Evolutionary conservation across 1,140 invertebrate species (phyloP), one percentile per base, ranked within the genome.

Genomic region (Spodoptera litura): DNA sequence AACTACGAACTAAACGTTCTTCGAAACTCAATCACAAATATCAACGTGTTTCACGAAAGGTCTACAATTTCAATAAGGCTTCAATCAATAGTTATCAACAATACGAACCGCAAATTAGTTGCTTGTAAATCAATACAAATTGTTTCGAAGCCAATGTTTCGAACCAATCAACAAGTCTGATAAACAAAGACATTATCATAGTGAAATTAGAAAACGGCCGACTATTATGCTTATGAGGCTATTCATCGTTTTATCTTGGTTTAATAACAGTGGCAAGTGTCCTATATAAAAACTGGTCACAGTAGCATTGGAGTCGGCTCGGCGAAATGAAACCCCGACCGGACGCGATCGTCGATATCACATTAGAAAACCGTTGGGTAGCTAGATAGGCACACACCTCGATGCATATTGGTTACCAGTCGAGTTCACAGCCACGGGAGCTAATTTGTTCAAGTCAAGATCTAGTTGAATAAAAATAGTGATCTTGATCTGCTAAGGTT

Each of bases 371-470:
- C 88, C 85, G 66, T 13, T 52, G 58, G 49, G 73, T 64, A 66
- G 56, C n/a, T 59, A 44, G 38, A 15, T 25, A 71, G 68, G 68
- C 44, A 76, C 61, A 66, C 74, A 88, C 88, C 84, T 87, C 85
- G 88, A 75, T 87, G 85, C 81, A 88, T 88, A 87, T 91, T 86
- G 83, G 88, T 85, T 88, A 84, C 75, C 61, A 62, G 74, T 84
- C 80, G 82, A 87, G 87, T 86, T 86, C 88, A 88, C 83, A 78
- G 83, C 49, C 58, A 82, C 77, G 51, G 59, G 58, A 80, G 81
- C 84, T 85, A 88, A 86, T 85, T 83, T 86, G 83, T 62, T 68
- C 56, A 52, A 66, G 81, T 81, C 83, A 82, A 87, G 81, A 84
- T 81, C 56, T 78, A 85, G 81, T 87, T 81, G 80, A 80, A 84